Evolutionary conservation across 1,140 invertebrate genomes (phyloP).

Genomic region (Pachyrhynchus sulphureomaculatus): DNA sequence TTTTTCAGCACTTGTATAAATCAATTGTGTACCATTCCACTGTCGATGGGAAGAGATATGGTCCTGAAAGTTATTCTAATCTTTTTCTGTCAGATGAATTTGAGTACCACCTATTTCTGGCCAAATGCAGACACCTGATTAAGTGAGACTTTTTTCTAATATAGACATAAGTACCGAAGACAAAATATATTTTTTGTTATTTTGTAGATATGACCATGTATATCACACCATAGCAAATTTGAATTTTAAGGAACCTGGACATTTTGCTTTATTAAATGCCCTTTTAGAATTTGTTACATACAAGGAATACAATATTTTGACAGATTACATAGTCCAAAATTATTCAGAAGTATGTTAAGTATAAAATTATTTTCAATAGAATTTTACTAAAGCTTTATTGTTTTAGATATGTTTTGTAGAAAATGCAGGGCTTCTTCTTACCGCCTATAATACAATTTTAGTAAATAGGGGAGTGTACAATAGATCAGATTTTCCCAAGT

Average conservation of each 20-base stretch:
- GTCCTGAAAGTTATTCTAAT: slow-evolving; percentile 29
- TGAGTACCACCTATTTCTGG: slow-evolving; percentile 27
- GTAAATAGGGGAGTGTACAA: slow-evolving; percentile 11
- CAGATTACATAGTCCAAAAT: slow-evolving; percentile 26
- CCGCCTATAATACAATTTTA: slow-evolving; percentile 11
- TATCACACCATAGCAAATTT: slow-evolving; percentile 22
- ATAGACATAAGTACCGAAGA: background rate
- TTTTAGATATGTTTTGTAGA: slow-evolving; percentile 19
- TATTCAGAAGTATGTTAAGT: slow-evolving; percentile 16
- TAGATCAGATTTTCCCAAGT: slow-evolving; percentile 12
- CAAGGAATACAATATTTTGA: slow-evolving; percentile 23
- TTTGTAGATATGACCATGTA: slow-evolving; percentile 27
- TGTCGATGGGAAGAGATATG: slow-evolving; percentile 19
- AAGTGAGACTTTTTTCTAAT: slow-evolving; percentile 10
- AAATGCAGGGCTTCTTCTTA: background rate
- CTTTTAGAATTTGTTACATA: slow-evolving; percentile 29
- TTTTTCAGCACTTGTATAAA: slow-evolving; percentile 33
- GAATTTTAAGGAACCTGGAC: slow-evolving; percentile 23
- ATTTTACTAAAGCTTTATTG: background rate
- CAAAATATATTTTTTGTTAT: background rate
- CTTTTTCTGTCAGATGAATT: slow-evolving; percentile 29
- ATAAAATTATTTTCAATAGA: background rate
- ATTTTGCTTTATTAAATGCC: slow-evolving; percentile 21
- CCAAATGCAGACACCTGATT: slow-evolving; percentile 24
- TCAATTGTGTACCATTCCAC: slow-evolving; percentile 14